Conservation (phyloP, 2,888 invertebrate genomes). For the Tridacna crocea region DNA sequence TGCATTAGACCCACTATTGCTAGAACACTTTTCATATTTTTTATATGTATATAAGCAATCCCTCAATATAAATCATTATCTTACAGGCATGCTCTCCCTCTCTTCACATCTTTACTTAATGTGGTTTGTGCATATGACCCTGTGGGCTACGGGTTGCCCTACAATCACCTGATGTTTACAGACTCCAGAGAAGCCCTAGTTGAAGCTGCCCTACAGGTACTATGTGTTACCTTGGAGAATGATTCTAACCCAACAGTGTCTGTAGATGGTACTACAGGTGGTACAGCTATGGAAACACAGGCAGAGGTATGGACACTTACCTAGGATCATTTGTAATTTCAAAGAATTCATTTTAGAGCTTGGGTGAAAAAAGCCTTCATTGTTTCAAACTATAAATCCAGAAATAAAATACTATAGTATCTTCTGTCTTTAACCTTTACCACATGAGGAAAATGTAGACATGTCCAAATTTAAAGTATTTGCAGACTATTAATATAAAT, state of each 20-base stretch:
- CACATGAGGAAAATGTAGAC: too few species aligned
- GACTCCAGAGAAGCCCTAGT: slow-evolving; percentile 97
- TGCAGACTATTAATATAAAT: too few species aligned
- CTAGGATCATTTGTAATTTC: background rate
- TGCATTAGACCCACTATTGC: too few species aligned
- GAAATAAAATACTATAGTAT: too few species aligned
- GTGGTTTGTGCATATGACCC: slow-evolving; percentile 99
- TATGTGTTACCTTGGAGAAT: slow-evolving; percentile 98
- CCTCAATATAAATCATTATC: too few species aligned
- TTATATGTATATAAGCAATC: too few species aligned
- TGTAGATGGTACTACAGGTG: slow-evolving; percentile 80
- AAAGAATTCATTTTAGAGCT: background rate
- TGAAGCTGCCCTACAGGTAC: slow-evolving; percentile 86
- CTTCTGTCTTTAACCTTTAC: too few species aligned
- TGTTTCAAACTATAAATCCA: too few species aligned
- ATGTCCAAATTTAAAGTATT: too few species aligned
- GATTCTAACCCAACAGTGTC: slow-evolving; percentile 86
- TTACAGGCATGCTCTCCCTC: slow-evolving; percentile 93
- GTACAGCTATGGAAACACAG: slow-evolving; percentile 80
- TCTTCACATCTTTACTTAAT: slow-evolving; percentile 98
- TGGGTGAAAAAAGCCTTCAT: too few species aligned
- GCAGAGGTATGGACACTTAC: slow-evolving; percentile 69
- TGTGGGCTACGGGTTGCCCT: slow-evolving; percentile 97
- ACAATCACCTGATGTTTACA: slow-evolving; percentile 97
- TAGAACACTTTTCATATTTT: too few species aligned